phyloP scores from a whole-genome alignment of 1,140 invertebrate genomes.

The Drosophila mayri region DNA sequence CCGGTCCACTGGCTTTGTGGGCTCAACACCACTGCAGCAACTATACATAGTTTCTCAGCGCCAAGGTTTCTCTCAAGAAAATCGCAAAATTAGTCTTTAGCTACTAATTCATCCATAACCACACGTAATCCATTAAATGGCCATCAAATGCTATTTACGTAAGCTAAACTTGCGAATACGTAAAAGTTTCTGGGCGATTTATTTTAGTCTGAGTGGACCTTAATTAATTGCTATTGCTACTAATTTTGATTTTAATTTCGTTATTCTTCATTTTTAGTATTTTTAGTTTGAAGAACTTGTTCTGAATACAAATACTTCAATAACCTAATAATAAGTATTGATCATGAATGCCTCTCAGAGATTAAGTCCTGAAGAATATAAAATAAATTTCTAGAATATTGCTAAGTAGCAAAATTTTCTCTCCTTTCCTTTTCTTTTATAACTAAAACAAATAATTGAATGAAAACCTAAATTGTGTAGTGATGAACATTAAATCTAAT shows the following conservation, averaged over 20 bases:
- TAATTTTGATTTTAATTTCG: background rate
- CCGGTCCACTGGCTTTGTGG: constrained; percentile 38
- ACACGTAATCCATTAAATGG: constrained; percentile 24
- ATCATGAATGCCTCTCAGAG: no score
- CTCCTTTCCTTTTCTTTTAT: no score
- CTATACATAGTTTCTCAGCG: constrained; percentile 6
- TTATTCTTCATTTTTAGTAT: background rate
- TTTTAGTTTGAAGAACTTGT: no score
- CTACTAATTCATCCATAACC: constrained; percentile 27
- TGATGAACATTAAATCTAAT: no score
- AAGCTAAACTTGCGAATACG: background rate
- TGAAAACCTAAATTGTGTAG: no score
- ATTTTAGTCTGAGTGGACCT: background rate
- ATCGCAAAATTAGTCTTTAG: constrained; percentile 1
- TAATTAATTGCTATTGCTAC: background rate
- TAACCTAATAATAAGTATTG: no score
- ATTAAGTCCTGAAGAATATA: no score
- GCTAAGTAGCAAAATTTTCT: no score
- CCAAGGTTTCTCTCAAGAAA: constrained; percentile 19
- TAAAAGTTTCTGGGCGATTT: background rate
- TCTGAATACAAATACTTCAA: no score
- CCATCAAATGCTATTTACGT: constrained; percentile 31
- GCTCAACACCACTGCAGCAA: constrained; percentile 4
- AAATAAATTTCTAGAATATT: no score
- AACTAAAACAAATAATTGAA: no score